Percentiles rank a stretch among this genome's conserved stretches.
These are phyloP conservation scores for Cichlasoma orientale DNA, from an alignment of 2,797 vertebrate genomes.

Conservation along the genomic window DNA sequence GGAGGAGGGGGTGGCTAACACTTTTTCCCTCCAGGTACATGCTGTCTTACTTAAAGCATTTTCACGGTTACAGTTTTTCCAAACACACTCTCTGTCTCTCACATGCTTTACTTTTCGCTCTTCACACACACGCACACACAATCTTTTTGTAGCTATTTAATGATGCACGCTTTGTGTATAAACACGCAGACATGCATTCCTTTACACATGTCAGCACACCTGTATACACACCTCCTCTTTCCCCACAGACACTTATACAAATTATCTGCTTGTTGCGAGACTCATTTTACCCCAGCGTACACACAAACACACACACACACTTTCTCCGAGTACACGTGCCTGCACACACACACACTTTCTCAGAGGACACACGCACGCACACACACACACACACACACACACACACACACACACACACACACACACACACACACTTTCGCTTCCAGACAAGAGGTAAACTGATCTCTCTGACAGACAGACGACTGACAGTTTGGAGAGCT, in stretches of 20 bases:
- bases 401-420: constrained; percentile 4
- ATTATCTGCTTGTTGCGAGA: constrained; percentile 53
- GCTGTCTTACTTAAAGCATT: constrained; percentile 43
- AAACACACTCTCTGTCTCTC: constrained; percentile 35
- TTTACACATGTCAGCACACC: constrained; percentile 49
- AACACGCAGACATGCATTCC: neutral
- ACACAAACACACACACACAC: constrained; percentile 38
- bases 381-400: constrained; percentile 24
- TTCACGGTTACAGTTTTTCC: constrained; percentile 38
- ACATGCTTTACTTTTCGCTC: constrained; percentile 5
- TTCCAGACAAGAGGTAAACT: constrained; percentile 76
- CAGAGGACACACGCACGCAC: neutral
- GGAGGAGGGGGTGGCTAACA: neutral
- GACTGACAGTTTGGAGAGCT: constrained; percentile 72
- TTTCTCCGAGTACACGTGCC: neutral
- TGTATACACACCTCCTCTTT: constrained; percentile 35
- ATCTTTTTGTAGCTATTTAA: neutral
- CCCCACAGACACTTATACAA: constrained; percentile 40
- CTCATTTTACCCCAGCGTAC: constrained; percentile 31
- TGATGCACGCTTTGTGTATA: neutral
- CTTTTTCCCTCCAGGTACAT: constrained; percentile 55
- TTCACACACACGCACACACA: constrained; percentile 4
- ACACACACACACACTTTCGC: constrained; percentile 26
- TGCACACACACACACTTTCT: constrained; percentile 14
- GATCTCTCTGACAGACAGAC: constrained; percentile 81